Conservation (phyloP, 2,797 vertebrate genomes). For the Scomberomorus guttatus region DNA sequence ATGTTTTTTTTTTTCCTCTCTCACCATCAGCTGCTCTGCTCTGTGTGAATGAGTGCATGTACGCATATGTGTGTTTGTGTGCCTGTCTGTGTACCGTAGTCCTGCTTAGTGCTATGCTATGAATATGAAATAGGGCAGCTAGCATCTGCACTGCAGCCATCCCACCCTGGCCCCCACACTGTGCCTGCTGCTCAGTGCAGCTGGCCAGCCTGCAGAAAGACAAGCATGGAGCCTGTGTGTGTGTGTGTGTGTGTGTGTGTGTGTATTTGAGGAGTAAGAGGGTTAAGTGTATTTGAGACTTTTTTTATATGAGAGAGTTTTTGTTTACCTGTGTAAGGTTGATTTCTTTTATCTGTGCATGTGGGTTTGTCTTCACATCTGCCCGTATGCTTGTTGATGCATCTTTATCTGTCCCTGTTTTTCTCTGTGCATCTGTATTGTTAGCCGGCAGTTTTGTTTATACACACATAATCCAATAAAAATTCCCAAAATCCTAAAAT, state of each 20-base stretch:
- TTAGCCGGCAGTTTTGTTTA: not conserved
- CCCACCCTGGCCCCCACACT: conserved; percentile 53
- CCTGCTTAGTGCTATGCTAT: conserved; percentile 69
- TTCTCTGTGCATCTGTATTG: not conserved
- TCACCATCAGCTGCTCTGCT: conserved; percentile 33
- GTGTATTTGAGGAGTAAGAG: conserved; percentile 7
- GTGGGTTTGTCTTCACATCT: conserved; percentile 13
- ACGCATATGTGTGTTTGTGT: conserved; percentile 39
- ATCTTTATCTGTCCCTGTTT: not conserved
- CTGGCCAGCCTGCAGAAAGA: conserved; percentile 49
- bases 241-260: not conserved
- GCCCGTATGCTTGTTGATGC: not conserved
- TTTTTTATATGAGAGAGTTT: conserved; percentile 16
- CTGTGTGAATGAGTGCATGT: conserved; percentile 24
- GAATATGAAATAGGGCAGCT: conserved; percentile 84
- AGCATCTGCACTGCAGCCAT: conserved; percentile 85
- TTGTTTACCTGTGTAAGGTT: conserved; percentile 31
- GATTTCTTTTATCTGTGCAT: conserved; percentile 4
- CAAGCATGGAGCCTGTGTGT: not conserved
- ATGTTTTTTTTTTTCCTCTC: not conserved
- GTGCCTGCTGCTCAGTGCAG: conserved; percentile 53
- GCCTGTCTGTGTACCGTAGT: conserved; percentile 55
- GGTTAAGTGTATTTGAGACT: conserved; percentile 29
- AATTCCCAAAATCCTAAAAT: not conserved
- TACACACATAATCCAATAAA: not conserved